These are phyloP conservation scores for Allophyes oxyacanthae DNA, from an alignment of 2,888 invertebrate genomes.

Conservation along the genomic window DNA sequence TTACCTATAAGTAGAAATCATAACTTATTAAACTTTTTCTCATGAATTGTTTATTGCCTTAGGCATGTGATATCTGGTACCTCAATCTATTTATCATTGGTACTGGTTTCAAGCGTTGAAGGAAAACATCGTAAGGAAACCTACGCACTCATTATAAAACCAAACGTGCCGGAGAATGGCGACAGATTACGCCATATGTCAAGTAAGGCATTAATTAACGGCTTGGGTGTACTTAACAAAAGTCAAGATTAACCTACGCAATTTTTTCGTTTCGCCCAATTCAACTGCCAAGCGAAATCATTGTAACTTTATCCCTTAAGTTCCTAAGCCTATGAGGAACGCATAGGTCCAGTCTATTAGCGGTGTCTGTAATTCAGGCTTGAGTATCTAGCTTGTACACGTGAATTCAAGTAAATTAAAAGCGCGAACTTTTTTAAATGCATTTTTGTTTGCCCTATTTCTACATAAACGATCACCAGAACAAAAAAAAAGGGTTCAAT, in stretches of 20 bases:
- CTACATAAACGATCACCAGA: too few species aligned
- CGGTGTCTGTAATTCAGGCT: too few species aligned
- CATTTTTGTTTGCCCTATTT: too few species aligned
- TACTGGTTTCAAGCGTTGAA: neutral
- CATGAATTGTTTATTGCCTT: too few species aligned
- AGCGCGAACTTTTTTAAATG: too few species aligned
- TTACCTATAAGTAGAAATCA: too few species aligned
- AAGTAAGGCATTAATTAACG: constrained; percentile 1
- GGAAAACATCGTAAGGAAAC: constrained; percentile 10
- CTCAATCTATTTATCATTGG: neutral
- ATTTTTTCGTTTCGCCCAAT: neutral
- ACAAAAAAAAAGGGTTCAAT: too few species aligned
- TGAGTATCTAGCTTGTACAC: too few species aligned
- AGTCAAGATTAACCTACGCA: neutral
- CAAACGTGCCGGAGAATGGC: neutral
- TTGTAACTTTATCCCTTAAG: neutral
- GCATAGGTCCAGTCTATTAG: too few species aligned
- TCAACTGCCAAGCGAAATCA: neutral
- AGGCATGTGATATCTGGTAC: too few species aligned
- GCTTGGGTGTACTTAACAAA: neutral
- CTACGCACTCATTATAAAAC: constrained; percentile 16
- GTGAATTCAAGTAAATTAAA: too few species aligned
- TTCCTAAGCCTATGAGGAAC: neutral
- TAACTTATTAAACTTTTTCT: too few species aligned
- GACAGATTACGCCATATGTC: constrained; percentile 8